phyloP scores from a whole-genome alignment of 2,888 invertebrate species.

The Meloe dianella region DNA sequence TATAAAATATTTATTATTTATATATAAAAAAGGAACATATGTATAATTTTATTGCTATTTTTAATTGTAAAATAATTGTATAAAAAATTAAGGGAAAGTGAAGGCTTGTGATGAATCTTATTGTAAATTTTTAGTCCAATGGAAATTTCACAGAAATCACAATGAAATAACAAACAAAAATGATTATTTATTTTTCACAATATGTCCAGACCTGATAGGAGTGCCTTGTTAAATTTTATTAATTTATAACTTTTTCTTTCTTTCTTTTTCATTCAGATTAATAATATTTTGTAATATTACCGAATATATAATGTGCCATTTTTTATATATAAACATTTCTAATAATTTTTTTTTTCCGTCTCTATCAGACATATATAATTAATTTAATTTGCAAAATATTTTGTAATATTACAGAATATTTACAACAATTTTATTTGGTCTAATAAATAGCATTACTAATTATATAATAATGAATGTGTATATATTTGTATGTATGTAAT shows the following conservation, averaged over 20 bases:
- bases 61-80: conserved; percentile 2
- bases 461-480: conserved; percentile 39
- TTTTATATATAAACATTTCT: background rate
- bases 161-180: conserved; percentile 26
- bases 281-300: conserved; percentile 30
- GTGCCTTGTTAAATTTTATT: conserved; percentile 51
- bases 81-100: conserved; percentile 33
- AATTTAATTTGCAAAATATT: conserved; percentile 1
- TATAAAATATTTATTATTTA: too few relatives aligned
- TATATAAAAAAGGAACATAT: too few relatives aligned
- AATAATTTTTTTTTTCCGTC: conserved; percentile 15
- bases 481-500: conserved; percentile 49
- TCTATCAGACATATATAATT: background rate
- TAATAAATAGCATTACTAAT: conserved; percentile 32
- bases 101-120: conserved; percentile 54
- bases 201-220: conserved; percentile 51
- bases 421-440: conserved; percentile 33
- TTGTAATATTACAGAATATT: conserved; percentile 35
- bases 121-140: conserved; percentile 44
- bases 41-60: background rate
- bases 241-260: conserved; percentile 30
- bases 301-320: conserved; percentile 34
- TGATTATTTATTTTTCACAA: conserved; percentile 26
- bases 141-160: conserved; percentile 37
- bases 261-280: conserved; percentile 26